Evolutionary conservation across 2,888 invertebrate genomes (phyloP), one percentile per base, ranked within the genome.

Genomic region (Chaetoderma sp.): DNA sequence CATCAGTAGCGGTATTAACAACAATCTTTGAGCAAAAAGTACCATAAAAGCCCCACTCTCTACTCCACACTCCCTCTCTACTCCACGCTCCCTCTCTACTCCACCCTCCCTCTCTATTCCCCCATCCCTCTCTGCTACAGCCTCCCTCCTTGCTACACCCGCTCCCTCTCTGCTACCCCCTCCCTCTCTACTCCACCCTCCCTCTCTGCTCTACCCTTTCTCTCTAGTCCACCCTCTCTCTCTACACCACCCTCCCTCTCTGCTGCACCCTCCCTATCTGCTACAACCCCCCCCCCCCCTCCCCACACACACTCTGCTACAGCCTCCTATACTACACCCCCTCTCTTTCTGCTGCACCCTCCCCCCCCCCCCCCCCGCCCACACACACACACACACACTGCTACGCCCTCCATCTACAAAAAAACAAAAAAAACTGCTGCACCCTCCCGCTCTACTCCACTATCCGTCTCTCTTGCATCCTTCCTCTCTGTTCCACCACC

Each of bases 31-130:
- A n/a, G n/a, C n/a, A n/a, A n/a, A n/a, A n/a, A n/a, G n/a, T n/a
- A n/a, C n/a, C n/a, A n/a, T n/a, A n/a, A n/a, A n/a, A n/a, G n/a
- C n/a, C n/a, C 33, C 59, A 44, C 52, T 59, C 13, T 52, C 50
- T 45, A 18, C 18, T 18, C 23, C 44, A 55, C 65, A 32, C 50
- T 63, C 65, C 33, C 60, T 63, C 61, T 32, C 65, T 65, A 60
- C 30, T 52, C 42, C 65, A 32, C 62, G 36, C 50, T 39, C 56
- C 56, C 61, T 33, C 50, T 59, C 62, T 45, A 60, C 47, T 44
- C 25, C 56, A 56, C 50, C 6, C 32, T 36, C 39, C 30, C 47
- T 44, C 54, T 23, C 49, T 36, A 47, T 50, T 36, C 28, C 47
- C 32, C 49, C 28, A 33, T 47, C 32, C 28, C 44, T 30, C 18